Percentiles rank a stretch among this genome's conserved stretches.
phyloP scores from a whole-genome alignment of 1,140 invertebrate species.

The Drosophila tropicalis region DNA sequence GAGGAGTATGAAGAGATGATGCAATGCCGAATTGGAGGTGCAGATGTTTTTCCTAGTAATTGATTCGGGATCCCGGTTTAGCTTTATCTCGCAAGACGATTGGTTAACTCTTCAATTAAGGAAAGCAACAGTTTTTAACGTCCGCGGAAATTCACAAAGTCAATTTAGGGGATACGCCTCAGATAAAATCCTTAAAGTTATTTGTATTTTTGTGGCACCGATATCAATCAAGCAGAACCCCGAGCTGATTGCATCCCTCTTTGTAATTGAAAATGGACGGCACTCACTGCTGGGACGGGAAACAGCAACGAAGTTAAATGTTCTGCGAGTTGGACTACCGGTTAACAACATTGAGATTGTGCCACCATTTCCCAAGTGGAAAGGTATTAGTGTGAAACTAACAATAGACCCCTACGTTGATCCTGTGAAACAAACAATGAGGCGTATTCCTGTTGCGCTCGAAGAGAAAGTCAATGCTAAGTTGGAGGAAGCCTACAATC shows the following conservation, averaged over 20 bases:
- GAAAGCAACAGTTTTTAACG: conserved; percentile 13
- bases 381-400: not conserved
- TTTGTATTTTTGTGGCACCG: not conserved
- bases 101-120: conserved; percentile 6
- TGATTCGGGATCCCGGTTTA: conserved; percentile 19
- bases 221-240: conserved; percentile 12
- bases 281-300: conserved; percentile 1
- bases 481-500: too few species aligned
- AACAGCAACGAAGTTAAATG: not conserved
- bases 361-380: not conserved
- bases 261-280: conserved; percentile 22
- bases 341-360: conserved; percentile 21
- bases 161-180: too few species aligned
- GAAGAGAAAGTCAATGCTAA: too few species aligned
- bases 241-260: conserved; percentile 25
- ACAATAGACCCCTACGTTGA: conserved; percentile 2
- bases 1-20: conserved; percentile 15
- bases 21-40: conserved; percentile 17
- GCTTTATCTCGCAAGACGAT: conserved; percentile 13
- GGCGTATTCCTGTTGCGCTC: conserved; percentile 5
- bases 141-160: conserved; percentile 1
- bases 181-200: too few species aligned
- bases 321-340: conserved; percentile 22
- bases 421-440: not conserved
- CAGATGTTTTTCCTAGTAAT: conserved; percentile 16